These are phyloP conservation scores for Mallotus villosus DNA, from an alignment of 2,797 vertebrate species.

Conservation along the genomic window DNA sequence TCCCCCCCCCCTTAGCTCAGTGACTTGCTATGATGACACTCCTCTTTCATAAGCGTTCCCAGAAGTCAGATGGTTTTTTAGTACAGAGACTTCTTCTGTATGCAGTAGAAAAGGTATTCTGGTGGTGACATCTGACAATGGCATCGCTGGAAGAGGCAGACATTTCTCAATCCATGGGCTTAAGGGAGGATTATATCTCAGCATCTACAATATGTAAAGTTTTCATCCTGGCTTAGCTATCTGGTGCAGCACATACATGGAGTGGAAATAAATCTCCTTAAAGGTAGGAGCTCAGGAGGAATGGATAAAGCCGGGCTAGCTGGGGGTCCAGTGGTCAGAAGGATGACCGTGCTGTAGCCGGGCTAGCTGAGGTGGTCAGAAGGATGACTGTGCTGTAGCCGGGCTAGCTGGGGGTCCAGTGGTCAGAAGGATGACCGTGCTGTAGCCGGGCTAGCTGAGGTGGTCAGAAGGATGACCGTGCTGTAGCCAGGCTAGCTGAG, in stretches of 20 bases:
- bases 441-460: too few relatives aligned
- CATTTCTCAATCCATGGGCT: conserved; percentile 36
- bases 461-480: too few relatives aligned
- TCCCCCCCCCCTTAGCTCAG: too few relatives aligned
- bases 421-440: too few relatives aligned
- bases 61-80: conserved; percentile 9
- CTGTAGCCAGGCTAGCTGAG: too few relatives aligned
- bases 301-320: conserved; percentile 21
- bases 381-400: too few relatives aligned
- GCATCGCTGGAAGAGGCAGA: conserved; percentile 21
- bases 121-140: conserved; percentile 18
- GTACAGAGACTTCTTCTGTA: neutral
- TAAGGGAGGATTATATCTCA: conserved; percentile 71
- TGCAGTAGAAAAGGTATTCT: conserved; percentile 13
- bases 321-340: too few relatives aligned
- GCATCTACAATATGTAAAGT: conserved; percentile 54
- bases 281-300: conserved; percentile 39
- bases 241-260: conserved; percentile 50
- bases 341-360: too few relatives aligned
- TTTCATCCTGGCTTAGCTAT: conserved; percentile 56
- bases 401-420: too few relatives aligned
- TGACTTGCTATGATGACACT: too few relatives aligned
- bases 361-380: too few relatives aligned
- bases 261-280: conserved; percentile 44
- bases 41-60: neutral